Conservation (phyloP, 2,113 vertebrate species). For the Irena cyanogastra region DNA sequence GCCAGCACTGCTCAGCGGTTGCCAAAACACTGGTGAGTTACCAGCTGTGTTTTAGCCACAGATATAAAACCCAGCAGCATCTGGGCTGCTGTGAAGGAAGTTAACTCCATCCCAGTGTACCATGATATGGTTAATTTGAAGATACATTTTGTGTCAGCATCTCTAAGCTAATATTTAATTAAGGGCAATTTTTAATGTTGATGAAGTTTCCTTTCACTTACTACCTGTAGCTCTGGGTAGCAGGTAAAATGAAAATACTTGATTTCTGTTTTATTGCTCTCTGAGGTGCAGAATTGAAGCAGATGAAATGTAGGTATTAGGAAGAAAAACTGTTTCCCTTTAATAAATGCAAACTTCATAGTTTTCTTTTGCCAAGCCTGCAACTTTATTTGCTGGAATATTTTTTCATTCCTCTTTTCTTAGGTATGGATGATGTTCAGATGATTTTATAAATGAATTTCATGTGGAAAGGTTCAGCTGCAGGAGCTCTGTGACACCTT, state of each 20-base stretch:
- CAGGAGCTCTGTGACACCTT: not conserved
- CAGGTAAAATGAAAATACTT: not conserved
- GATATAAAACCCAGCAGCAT: not conserved
- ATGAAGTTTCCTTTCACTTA: not conserved
- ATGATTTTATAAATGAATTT: not conserved
- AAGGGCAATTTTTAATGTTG: not conserved
- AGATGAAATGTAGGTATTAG: not conserved
- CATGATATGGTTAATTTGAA: not conserved
- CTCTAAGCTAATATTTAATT: not conserved
- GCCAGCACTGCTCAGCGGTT: not conserved
- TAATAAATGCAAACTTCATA: not conserved
- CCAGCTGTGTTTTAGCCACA: accelerated
- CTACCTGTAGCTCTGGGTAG: not conserved
- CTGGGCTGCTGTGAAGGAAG: not conserved
- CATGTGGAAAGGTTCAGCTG: not conserved
- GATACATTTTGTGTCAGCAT: not conserved
- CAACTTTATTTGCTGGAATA: not conserved
- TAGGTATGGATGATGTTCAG: not conserved
- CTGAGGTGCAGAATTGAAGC: not conserved
- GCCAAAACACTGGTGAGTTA: not conserved
- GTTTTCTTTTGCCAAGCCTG: not conserved
- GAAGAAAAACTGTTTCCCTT: not conserved
- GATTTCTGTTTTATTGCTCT: not conserved
- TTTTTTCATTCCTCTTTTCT: not conserved
- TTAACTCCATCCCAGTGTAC: not conserved